Evolutionary conservation across 2,888 invertebrate species (phyloP).

Genomic region (Oasisia sp.): DNA sequence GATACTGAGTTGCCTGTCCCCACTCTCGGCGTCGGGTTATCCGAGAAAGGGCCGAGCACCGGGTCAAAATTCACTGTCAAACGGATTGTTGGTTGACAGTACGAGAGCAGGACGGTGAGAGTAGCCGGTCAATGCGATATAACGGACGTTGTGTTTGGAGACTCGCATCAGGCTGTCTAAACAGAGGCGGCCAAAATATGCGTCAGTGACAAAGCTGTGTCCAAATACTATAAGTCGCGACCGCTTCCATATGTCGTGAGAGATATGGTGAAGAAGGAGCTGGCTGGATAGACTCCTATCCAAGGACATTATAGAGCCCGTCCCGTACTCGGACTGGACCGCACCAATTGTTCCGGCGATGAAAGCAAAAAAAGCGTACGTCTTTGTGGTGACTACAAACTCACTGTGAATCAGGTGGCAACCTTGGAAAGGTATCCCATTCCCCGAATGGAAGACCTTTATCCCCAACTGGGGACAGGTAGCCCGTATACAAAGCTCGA

Average conservation of each 20-base stretch:
- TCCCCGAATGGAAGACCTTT: no score
- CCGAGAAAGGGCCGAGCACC: no score
- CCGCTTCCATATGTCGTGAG: constrained; percentile 39
- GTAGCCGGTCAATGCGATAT: no score
- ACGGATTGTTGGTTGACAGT: no score
- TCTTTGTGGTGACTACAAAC: constrained; percentile 36
- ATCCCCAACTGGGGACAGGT: no score
- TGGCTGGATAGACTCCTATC: constrained; percentile 28
- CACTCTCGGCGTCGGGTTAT: no score
- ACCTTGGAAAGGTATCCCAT: constrained; percentile 26
- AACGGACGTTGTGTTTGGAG: constrained; percentile 22
- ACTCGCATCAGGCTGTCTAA: constrained; percentile 26
- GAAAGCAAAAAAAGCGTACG: constrained; percentile 38
- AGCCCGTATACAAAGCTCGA: no score
- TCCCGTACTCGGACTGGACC: constrained; percentile 36
- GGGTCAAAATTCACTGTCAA: no score
- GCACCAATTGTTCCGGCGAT: constrained; percentile 40
- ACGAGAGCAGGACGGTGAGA: no score
- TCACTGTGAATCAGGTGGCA: constrained; percentile 36
- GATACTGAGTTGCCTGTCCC: no score
- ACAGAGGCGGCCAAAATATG: constrained; percentile 25
- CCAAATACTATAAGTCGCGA: constrained; percentile 43
- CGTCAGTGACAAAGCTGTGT: constrained; percentile 32
- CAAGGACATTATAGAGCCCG: constrained; percentile 27
- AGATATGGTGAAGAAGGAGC: constrained; percentile 24